Conservation (phyloP, 2,888 invertebrate genomes). For the Drosophila incognita region DNA sequence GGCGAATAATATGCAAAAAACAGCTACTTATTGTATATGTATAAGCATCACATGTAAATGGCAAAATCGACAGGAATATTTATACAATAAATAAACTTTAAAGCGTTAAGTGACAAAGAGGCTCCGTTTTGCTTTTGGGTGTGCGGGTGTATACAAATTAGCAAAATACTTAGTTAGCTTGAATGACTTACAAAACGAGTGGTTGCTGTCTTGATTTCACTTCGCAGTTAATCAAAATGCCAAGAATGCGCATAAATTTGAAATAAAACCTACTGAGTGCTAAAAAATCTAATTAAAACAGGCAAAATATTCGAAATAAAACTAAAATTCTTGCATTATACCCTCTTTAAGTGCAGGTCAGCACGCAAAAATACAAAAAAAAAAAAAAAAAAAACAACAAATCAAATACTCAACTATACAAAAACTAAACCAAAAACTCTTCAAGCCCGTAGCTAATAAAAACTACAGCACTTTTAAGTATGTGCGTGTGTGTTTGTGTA, state of each 20-base stretch:
- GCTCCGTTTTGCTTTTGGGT: background rate
- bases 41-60: slow-evolving; percentile 70
- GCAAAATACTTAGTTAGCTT: slow-evolving; percentile 19
- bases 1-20: slow-evolving; percentile 25
- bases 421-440: slow-evolving; percentile 41
- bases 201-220: slow-evolving; percentile 8
- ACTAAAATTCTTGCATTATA: slow-evolving; percentile 70
- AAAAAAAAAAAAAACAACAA: slow-evolving; percentile 35
- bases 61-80: slow-evolving; percentile 75
- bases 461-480: slow-evolving; percentile 42
- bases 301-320: slow-evolving; percentile 65
- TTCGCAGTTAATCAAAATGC: slow-evolving; percentile 45
- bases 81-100: slow-evolving; percentile 73
- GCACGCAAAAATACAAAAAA: slow-evolving; percentile 68
- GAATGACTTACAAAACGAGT: slow-evolving; percentile 31
- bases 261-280: slow-evolving; percentile 50
- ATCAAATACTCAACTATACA: background rate
- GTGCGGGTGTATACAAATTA: too few relatives aligned
- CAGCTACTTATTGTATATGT: slow-evolving; percentile 40
- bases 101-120: slow-evolving; percentile 51
- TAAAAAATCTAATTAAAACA: slow-evolving; percentile 74
- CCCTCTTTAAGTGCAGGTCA: slow-evolving; percentile 67
- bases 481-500: slow-evolving; percentile 19
- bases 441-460: slow-evolving; percentile 67
- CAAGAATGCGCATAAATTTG: slow-evolving; percentile 61